phyloP scores from a whole-genome alignment of 2,797 vertebrate genomes.

The Meda fulgida region DNA sequence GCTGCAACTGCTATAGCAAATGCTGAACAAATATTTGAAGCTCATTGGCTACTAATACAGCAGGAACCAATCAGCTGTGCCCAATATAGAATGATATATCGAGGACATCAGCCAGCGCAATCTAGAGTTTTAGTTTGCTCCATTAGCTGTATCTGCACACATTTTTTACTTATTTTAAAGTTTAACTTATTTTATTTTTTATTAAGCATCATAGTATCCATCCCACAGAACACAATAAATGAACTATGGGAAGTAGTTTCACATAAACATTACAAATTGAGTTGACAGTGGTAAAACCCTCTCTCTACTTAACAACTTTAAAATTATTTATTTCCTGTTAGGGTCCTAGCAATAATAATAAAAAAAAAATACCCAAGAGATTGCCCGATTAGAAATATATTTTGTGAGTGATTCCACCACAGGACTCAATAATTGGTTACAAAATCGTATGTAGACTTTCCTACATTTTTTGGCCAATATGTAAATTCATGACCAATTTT shows the following conservation, averaged over 20 bases:
- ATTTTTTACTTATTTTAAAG: too few species aligned
- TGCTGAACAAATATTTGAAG: too few species aligned
- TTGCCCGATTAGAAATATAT: neutral
- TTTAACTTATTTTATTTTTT: neutral
- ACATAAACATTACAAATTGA: neutral
- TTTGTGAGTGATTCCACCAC: neutral
- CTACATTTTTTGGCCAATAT: neutral
- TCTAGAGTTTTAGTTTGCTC: neutral
- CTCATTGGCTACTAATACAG: too few species aligned
- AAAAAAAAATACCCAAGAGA: too few species aligned
- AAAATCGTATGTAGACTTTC: neutral
- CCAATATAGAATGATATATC: too few species aligned
- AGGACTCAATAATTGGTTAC: neutral
- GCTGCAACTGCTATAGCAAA: too few species aligned
- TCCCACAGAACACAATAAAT: neutral
- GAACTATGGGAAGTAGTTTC: neutral
- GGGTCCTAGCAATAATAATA: neutral
- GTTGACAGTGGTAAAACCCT: neutral
- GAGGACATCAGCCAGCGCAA: too few species aligned
- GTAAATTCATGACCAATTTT: neutral
- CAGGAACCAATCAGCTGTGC: too few species aligned
- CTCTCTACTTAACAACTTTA: neutral
- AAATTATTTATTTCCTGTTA: neutral
- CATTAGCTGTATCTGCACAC: neutral
- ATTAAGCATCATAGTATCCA: neutral